A percentile compares a stretch with the other conserved stretches of the same genome.
These are phyloP conservation scores for Hyposoter dolosus DNA, from an alignment of 2,888 invertebrate genomes.

Conservation along the genomic window DNA sequence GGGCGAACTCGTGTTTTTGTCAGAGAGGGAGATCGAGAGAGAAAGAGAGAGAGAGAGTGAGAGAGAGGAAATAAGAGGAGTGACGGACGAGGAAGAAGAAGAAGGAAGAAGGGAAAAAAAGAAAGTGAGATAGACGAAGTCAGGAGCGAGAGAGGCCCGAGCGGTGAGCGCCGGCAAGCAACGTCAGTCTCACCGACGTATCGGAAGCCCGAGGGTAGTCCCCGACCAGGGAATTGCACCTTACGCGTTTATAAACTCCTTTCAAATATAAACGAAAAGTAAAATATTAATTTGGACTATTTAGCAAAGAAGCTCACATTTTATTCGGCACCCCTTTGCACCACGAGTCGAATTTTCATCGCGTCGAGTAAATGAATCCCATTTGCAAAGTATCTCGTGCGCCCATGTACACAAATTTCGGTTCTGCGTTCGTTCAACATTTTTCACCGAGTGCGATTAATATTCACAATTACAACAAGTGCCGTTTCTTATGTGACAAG, in stretches of 20 bases:
- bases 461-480: not conserved
- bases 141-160: constrained; percentile 64
- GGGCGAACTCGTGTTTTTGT: constrained; percentile 8
- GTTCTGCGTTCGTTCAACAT: not conserved
- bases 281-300: not conserved
- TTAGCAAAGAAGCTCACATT: not conserved
- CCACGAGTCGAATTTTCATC: not conserved
- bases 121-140: constrained; percentile 65
- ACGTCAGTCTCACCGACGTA: constrained; percentile 72
- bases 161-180: constrained; percentile 65
- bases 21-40: constrained; percentile 22
- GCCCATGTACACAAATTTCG: not conserved
- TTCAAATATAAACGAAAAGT: not conserved
- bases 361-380: not conserved
- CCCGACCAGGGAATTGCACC: constrained; percentile 53
- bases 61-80: constrained; percentile 60
- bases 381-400: not conserved
- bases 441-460: not conserved
- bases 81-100: constrained; percentile 40
- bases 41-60: constrained; percentile 45
- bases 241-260: constrained; percentile 18
- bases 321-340: no score
- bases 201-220: constrained; percentile 71
- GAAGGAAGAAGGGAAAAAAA: constrained; percentile 55
- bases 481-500: not conserved